Evolutionary conservation across 2,797 vertebrate genomes (phyloP), one percentile per base, ranked within the genome.

Genomic region (Molossus alvarezi): DNA sequence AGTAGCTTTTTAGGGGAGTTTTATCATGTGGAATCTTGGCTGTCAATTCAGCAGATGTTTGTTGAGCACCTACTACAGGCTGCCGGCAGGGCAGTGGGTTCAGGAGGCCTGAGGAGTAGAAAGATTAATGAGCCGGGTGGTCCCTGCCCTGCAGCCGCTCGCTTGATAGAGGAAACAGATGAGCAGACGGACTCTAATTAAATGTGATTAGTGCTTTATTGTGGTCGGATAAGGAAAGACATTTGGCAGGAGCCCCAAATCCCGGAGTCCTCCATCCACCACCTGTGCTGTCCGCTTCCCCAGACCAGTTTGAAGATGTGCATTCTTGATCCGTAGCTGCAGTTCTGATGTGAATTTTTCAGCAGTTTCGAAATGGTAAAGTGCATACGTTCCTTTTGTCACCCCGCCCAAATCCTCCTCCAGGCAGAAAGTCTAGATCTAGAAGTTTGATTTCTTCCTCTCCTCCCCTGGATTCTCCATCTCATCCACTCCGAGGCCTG

Each of bases 121-220:
- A 73, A 57, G 82, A 85, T 73, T n/a, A 23, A 27, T 58, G 71
- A 79, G 37, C 45, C 12, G 27, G 88, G 88, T 15, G 58, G 45
- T 75, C 72, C 81, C 37, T 83, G 80, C 45, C 51, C 21, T 1
- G 10, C 37, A 75, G 88, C 85, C 69, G 69, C 88, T 95, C 11
- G 3, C 73, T 73, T 77, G 57, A 62, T 27, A 33, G 88, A 75
- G 58, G 62, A 86, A 89, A 89, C 88, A 92, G 91, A 80, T 96
- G 95, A 85, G 65, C 80, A 94, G 57, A 92, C 0, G 2, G 88
- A 71, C 65, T 94, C 69, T 95, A 88, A 91, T 94, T 81, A 95
- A 95, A 60, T 82, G 67, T 91, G 83, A 82, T 95, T 62, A 95
- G 94, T 89, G 33, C 62, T 91, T 96, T 81, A n/a, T 93, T 76